These are phyloP conservation scores for Calvadosia cruxmelitensis DNA, from an alignment of 30 jellyfish, hydroid and myxozoan species.

Conservation along the genomic window DNA sequence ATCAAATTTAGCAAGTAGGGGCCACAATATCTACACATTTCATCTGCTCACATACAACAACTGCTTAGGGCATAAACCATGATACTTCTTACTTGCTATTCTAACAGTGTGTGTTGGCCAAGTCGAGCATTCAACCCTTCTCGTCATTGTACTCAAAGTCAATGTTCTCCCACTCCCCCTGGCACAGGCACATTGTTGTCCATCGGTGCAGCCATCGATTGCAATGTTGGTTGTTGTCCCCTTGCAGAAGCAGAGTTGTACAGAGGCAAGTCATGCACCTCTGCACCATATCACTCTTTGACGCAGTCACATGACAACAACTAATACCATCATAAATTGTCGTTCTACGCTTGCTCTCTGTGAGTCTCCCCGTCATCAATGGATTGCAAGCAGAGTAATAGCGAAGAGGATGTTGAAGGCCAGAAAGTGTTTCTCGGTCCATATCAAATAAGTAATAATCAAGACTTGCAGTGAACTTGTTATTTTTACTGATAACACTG, in stretches of 20 bases:
- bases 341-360: background rate
- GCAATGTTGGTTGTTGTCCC: background rate
- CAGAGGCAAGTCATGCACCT: background rate
- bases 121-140: no score
- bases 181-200: background rate
- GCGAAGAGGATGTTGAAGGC: no score
- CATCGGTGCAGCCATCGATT: background rate
- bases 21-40: no score
- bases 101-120: no score
- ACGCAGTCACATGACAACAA: background rate
- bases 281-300: background rate
- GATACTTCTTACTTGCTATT: no score
- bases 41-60: no score
- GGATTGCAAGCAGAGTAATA: background rate
- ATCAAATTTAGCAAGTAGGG: no score
- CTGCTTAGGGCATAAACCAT: no score
- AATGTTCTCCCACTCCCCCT: background rate
- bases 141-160: background rate
- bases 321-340: background rate
- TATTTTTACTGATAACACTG: slow-evolving; percentile 17
- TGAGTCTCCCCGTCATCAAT: background rate
- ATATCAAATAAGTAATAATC: no score
- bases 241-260: background rate
- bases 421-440: no score
- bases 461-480: no score